Base-by-base conservation (phyloP, 2,113 vertebrate species). In the Xyliphius kryptos region DNA sequence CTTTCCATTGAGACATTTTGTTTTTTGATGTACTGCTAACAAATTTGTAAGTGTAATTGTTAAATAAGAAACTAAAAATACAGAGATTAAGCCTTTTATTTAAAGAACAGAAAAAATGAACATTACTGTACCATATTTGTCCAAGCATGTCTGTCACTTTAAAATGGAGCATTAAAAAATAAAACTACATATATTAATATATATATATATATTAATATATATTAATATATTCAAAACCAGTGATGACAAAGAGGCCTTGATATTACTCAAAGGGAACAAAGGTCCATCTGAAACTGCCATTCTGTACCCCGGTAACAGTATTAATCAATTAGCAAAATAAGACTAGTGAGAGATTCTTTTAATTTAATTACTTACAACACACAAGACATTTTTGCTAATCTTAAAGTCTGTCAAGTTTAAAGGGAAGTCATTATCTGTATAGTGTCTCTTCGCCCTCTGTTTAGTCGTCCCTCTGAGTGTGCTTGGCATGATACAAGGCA, bases 11-110 rank as follows among this genome's bases (percentile, higher is more conserved):
- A 82, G 79, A 80, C 82, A 74, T 74, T 76, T 69, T 71, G 75
- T 46, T 76, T 89, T 88, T 86, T 86, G 83, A 87, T 87, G 86
- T 89, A 86, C 79, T 84, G 80, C 79, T 77, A 77, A 83, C 89
- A 84, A 84, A 88, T 94, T 93, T 97, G 90, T 97, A 92, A 95
- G 79, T 91, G 91, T 95, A 90, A 91, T 91, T 92, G 90, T 86
- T 84, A 84, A 91, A 90, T 20, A 82, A 88, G 61, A 80, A 75
- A 74, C 67, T 76, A 87, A 87, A 76, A 77, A 51, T n/a, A 71
- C 69, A 73, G 32, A 61, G 79, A 78, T n/a, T n/a, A n/a, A n/a
- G n/a, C n/a, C 66, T 85, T 83, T 80, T 74, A 81, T 76, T 71
- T 78, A 73, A 70, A 73, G 76, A 80, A 70, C 77, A 73, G 83